A percentile compares a stretch with the other conserved stretches of the same genome.
Conservation (phyloP, 2,113 vertebrate species). For the Rhynchomys soricoides region DNA sequence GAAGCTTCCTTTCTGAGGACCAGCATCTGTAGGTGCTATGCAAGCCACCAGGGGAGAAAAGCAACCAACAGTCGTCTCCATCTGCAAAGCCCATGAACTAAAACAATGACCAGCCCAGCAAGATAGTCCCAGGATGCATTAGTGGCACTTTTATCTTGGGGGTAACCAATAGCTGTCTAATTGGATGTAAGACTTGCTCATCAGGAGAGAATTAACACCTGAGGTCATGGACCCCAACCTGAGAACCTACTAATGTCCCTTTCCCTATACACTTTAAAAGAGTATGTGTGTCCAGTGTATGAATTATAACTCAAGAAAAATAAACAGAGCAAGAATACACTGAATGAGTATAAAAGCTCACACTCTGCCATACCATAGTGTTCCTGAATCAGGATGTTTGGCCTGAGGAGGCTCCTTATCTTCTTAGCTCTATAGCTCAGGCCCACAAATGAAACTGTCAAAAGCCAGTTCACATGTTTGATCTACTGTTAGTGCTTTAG, state of each 20-base stretch:
- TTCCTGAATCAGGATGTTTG: neutral
- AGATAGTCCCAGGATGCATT: neutral
- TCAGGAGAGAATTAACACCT: neutral
- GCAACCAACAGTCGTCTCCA: neutral
- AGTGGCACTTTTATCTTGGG: neutral
- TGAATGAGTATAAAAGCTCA: neutral
- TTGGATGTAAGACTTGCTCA: neutral
- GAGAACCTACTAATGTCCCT: neutral
- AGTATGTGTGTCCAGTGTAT: neutral
- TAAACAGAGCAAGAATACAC: neutral
- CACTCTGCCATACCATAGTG: neutral
- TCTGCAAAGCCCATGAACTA: neutral
- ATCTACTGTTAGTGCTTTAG: neutral
- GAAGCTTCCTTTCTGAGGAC: neutral
- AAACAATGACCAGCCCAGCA: neutral
- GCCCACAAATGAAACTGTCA: neutral
- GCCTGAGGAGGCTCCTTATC: too few species aligned
- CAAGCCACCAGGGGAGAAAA: neutral
- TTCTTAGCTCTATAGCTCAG: neutral
- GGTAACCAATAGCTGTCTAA: neutral
- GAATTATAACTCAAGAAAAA: constrained; percentile 42
- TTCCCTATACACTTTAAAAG: neutral
- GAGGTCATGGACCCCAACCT: neutral
- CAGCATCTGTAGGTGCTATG: neutral
- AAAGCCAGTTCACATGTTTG: neutral